A percentile compares a stretch with the other conserved stretches of the same genome.
Conservation (phyloP, 2,113 vertebrate genomes). For the Triplophysa rosa region DNA sequence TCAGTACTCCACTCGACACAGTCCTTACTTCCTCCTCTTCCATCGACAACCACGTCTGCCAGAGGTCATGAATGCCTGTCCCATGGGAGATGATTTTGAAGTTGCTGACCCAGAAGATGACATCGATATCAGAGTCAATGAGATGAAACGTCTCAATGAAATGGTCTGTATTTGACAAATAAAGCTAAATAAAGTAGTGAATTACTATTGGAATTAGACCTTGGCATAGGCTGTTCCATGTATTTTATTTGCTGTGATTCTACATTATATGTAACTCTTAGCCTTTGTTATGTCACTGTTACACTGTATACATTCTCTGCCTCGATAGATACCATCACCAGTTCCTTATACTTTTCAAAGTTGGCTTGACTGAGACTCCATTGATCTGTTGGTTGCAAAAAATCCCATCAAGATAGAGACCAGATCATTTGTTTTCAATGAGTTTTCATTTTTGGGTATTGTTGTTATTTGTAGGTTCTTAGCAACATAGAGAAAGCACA, state of each 20-base stretch:
- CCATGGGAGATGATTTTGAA: constrained; percentile 14
- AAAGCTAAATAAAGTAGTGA: too few relatives aligned
- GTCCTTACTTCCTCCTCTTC: constrained; percentile 13
- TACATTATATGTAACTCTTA: too few relatives aligned
- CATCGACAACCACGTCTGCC: constrained; percentile 2
- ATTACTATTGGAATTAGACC: too few relatives aligned
- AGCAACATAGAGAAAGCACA: background rate
- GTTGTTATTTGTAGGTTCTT: background rate
- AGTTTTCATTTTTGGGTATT: background rate
- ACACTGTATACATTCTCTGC: too few relatives aligned
- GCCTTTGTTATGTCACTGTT: too few relatives aligned
- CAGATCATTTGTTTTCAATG: background rate
- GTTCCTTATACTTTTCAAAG: too few relatives aligned
- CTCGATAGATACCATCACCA: too few relatives aligned
- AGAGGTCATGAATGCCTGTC: constrained; percentile 20
- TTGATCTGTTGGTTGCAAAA: background rate
- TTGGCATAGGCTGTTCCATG: too few relatives aligned
- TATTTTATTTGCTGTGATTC: too few relatives aligned
- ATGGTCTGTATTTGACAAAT: too few relatives aligned
- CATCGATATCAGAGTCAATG: background rate
- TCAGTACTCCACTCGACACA: constrained; percentile 8
- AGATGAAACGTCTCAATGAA: too few relatives aligned
- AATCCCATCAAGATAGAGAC: background rate
- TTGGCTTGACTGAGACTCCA: too few relatives aligned
- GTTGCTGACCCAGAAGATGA: background rate